Base-by-base conservation (phyloP, 2,888 invertebrate genomes). In the Nymphalis polychloros region DNA sequence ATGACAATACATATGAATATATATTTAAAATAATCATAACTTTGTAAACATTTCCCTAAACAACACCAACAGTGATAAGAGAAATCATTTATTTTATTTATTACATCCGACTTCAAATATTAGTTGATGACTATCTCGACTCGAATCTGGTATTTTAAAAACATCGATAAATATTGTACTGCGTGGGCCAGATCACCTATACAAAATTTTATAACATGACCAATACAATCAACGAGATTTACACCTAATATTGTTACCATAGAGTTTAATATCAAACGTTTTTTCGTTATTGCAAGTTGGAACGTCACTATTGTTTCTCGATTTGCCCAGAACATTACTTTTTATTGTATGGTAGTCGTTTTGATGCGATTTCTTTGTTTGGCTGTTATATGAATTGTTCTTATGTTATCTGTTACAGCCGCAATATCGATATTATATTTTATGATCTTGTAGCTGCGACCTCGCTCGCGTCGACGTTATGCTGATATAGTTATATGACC, bases 261-360 rank as follows among this genome's bases (percentile, higher is more conserved):
- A 67, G 20, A 61, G 71, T 69, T 62, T 49, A 59, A 57, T 68
- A 62, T 66, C n/a, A 23, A 48, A 46, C 57, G 55, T 65, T 49
- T 59, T 65, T 60, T 5, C 19, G 59, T 60, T 69, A 67, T 59
- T 75, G 77, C 79, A 81, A 79, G 79, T 79, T 78, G 76, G 76
- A 76, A 73, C 78, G 74, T 80, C 78, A 79, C 84, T 81, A 87
- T 87, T 87, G 87, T 87, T 86, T 85, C 86, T 81, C 83, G 82
- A 86, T 85, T 80, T 83, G 82, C 79, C 76, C 78, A 77, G 81
- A 84, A 84, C 86, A 84, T 87, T 85, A 86, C 84, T 83, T 88
- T 88, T 87, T 87, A 87, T 87, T 79, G 85, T 76, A 76, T 76
- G 76, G 73, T 79, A 81, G 84, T 81, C 77, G 80, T 83, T 82